A percentile compares a stretch with the other conserved stretches of the same genome.
Evolutionary conservation across 2,797 vertebrate species (phyloP).

Genomic region (Buphagus erythrorhynchus): DNA sequence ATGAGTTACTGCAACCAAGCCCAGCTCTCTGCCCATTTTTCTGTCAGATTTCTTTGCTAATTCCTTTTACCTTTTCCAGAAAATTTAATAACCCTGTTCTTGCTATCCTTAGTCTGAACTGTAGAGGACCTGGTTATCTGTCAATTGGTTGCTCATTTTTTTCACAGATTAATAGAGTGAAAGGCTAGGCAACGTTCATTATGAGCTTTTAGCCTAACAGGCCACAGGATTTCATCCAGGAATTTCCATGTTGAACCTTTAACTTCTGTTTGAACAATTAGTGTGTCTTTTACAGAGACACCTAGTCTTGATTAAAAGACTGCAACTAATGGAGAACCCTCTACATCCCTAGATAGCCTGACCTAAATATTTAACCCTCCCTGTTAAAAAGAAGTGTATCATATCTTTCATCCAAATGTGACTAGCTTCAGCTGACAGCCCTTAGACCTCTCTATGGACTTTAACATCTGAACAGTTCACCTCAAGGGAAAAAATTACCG

Average conservation of each 20-base stretch:
- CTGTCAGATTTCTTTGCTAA: neutral
- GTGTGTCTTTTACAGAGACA: neutral
- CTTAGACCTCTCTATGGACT: neutral
- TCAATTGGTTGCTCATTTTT: neutral
- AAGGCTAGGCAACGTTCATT: neutral
- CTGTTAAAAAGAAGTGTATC: slow-evolving; percentile 4
- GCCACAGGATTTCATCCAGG: neutral
- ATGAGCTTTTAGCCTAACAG: slow-evolving; percentile 3
- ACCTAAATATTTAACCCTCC: slow-evolving; percentile 45
- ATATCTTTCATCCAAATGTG: slow-evolving; percentile 23
- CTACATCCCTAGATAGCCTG: neutral
- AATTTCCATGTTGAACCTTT: neutral
- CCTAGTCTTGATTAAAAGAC: slow-evolving; percentile 54
- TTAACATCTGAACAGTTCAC: neutral
- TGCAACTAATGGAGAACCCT: neutral
- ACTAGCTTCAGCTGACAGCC: neutral
- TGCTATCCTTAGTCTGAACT: neutral
- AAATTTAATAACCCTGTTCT: neutral
- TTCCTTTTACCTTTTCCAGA: neutral
- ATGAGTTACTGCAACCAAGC: neutral
- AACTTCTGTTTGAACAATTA: slow-evolving; percentile 25
- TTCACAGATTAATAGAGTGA: neutral
- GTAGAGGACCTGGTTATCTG: neutral
- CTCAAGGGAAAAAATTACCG: neutral
- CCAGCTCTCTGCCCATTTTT: neutral